A percentile compares a stretch with the other conserved stretches of the same genome.
Conservation (phyloP, 1,140 invertebrate genomes). For the Brevipalpus yothersi region DNA sequence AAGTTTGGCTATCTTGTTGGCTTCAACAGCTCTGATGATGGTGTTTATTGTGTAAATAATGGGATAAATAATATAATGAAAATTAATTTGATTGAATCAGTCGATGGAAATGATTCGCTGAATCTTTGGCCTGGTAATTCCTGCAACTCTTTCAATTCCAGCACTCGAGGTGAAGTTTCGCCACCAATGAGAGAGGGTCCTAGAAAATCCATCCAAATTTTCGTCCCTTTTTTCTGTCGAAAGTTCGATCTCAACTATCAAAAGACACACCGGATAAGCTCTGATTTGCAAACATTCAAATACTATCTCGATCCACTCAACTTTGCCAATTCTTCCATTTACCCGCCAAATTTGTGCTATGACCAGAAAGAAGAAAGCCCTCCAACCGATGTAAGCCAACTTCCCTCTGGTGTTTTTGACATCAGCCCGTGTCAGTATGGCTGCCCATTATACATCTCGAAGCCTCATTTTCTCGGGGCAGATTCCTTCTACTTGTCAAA, state of each 20-base stretch:
- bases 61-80: slow-evolving; percentile 19
- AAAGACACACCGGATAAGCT: neutral
- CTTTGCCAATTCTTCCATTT: slow-evolving; percentile 2
- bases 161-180: slow-evolving; percentile 6
- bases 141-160: slow-evolving; percentile 5
- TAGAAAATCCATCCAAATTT: slow-evolving; percentile 2
- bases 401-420: slow-evolving; percentile 4
- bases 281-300: neutral
- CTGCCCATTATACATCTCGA: slow-evolving; percentile 60
- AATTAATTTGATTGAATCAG: slow-evolving; percentile 22
- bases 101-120: slow-evolving; percentile 30
- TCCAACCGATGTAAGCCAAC: neutral
- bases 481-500: neutral
- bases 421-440: slow-evolving; percentile 20
- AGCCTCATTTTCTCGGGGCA: slow-evolving; percentile 69
- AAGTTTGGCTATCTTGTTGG: slow-evolving; percentile 6
- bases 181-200: neutral
- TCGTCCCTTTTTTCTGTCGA: slow-evolving; percentile 9
- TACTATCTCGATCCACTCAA: slow-evolving; percentile 1
- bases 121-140: slow-evolving; percentile 5
- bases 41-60: slow-evolving; percentile 23
- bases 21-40: slow-evolving; percentile 25
- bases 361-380: neutral
- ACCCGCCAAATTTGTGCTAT: slow-evolving; percentile 8
- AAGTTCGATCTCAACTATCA: neutral